These are phyloP conservation scores for Calephelis virginiensis DNA, from an alignment of 1,140 invertebrate genomes.

Conservation along the genomic window DNA sequence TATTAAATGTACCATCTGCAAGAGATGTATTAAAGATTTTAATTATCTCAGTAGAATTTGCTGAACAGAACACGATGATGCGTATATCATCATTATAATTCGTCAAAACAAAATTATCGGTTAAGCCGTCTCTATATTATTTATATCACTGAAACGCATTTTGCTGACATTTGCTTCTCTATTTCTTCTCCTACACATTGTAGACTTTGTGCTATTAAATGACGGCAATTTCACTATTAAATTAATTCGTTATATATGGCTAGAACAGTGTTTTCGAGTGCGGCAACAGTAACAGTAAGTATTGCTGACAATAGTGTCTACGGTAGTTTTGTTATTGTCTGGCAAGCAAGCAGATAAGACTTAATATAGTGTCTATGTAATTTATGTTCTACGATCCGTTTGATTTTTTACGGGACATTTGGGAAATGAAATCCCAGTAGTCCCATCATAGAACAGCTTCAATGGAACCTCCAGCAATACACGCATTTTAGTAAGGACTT, in stretches of 20 bases:
- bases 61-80: neutral
- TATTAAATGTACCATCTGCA: no score
- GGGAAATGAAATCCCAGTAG: no score
- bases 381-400: neutral
- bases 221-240: neutral
- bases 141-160: constrained; percentile 2
- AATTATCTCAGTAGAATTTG: neutral
- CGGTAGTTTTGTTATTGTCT: constrained; percentile 7
- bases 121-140: neutral
- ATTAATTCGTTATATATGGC: constrained; percentile 2
- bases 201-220: neutral
- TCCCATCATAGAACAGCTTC: no score
- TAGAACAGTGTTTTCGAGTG: constrained; percentile 3
- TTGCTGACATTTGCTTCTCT: constrained; percentile 1
- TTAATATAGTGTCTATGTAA: no score
- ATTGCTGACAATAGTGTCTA: neutral
- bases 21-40: neutral
- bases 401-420: neutral
- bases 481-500: no score
- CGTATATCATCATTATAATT: neutral
- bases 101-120: neutral
- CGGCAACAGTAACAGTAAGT: neutral
- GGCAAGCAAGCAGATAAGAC: neutral
- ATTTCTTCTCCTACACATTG: neutral
- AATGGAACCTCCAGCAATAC: no score